Evolutionary conservation across 2,797 vertebrate species (phyloP).

Genomic region (Esox lucius): DNA sequence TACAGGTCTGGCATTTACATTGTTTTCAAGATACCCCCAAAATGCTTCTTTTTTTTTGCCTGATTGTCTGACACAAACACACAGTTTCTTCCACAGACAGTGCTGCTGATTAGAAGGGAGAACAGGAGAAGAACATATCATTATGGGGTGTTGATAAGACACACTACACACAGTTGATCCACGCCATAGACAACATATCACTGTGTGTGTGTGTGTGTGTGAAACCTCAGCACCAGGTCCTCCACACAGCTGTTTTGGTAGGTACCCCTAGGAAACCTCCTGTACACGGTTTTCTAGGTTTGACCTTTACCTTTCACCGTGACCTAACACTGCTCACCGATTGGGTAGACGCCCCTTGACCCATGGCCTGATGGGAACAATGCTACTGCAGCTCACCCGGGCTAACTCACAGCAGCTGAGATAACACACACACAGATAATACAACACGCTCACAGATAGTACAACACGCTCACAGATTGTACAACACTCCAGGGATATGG

Average conservation of each 20-base stretch:
- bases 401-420: slow-evolving; percentile 47
- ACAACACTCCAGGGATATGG: no score
- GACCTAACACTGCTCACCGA: slow-evolving; percentile 13
- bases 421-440: slow-evolving; percentile 32
- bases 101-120: neutral
- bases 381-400: slow-evolving; percentile 24
- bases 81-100: neutral
- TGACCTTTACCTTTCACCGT: neutral
- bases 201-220: neutral
- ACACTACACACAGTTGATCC: neutral
- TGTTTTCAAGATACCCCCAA: neutral
- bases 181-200: neutral
- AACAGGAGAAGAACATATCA: neutral
- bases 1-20: neutral
- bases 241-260: neutral
- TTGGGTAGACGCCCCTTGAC: slow-evolving; percentile 11
- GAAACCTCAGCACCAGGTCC: neutral
- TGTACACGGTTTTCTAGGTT: neutral
- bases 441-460: no score
- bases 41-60: neutral
- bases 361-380: slow-evolving; percentile 13
- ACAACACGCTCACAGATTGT: neutral
- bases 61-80: neutral
- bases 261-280: neutral
- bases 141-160: neutral